Conservation (phyloP, 2,888 invertebrate genomes). For the Colletes collaris region DNA sequence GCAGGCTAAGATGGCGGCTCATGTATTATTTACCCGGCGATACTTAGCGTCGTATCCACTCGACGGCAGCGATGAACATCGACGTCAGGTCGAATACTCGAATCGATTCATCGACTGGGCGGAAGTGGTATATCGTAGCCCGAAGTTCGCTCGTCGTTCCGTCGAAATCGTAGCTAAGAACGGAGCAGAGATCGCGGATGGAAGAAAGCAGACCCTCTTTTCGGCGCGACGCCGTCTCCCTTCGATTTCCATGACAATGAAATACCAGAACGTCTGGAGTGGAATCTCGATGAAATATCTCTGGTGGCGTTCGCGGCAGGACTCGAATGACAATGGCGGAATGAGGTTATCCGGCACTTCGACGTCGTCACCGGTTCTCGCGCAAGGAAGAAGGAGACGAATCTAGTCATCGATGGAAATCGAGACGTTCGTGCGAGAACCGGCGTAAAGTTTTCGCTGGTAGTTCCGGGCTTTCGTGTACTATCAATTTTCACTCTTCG, state of each 20-base stretch:
- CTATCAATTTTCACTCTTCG: no score
- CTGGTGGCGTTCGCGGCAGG: conserved; percentile 33
- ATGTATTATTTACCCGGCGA: conserved; percentile 41
- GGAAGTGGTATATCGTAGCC: no score
- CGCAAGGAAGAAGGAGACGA: background rate
- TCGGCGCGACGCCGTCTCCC: conserved; percentile 26
- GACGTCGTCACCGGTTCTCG: conserved; percentile 18
- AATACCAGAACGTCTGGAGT: conserved; percentile 51
- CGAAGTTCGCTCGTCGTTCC: background rate
- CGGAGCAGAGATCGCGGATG: background rate
- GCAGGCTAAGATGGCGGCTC: conserved; percentile 21
- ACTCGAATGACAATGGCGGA: conserved; percentile 58
- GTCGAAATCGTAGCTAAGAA: conserved; percentile 9
- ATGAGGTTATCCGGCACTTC: conserved; percentile 54
- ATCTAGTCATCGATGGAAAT: conserved; percentile 1
- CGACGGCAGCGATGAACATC: conserved; percentile 14
- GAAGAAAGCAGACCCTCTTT: conserved; percentile 17
- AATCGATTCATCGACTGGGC: conserved; percentile 10
- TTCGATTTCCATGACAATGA: conserved; percentile 66
- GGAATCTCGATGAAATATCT: conserved; percentile 69
- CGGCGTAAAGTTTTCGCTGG: no score
- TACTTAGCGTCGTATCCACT: conserved; percentile 35
- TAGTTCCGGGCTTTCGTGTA: no score
- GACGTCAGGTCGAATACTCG: background rate
- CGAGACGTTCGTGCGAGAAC: background rate